phyloP scores from a whole-genome alignment of 92 coral and sea anemone genomes.

The Ricordea florida region DNA sequence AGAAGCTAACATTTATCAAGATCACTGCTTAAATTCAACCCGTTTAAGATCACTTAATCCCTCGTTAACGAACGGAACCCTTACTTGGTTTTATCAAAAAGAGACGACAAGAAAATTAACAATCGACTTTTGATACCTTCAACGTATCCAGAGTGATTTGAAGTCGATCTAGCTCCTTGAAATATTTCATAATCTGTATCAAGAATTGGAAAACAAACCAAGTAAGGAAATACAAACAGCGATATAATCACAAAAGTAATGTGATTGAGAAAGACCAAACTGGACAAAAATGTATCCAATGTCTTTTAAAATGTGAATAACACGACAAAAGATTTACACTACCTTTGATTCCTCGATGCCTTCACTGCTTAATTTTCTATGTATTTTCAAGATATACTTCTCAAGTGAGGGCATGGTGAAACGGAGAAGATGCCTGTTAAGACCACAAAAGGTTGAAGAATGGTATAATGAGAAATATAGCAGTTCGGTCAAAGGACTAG shows the following conservation, averaged over 20 bases:
- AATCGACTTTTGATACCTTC: constrained; percentile 59
- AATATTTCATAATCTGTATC: constrained; percentile 75
- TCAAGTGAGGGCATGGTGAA: constrained; percentile 66
- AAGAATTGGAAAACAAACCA: neutral
- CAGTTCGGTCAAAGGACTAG: no score
- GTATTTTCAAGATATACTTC: constrained; percentile 73
- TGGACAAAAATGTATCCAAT: neutral
- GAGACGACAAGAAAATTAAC: neutral
- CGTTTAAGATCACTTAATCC: no score
- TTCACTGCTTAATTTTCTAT: constrained; percentile 70
- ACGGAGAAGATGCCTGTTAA: neutral
- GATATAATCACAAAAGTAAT: no score
- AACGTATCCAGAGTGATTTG: constrained; percentile 74
- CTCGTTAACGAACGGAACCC: no score
- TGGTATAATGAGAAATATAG: neutral
- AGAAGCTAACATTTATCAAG: no score
- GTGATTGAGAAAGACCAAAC: neutral
- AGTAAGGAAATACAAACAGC: neutral
- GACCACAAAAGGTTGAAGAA: neutral
- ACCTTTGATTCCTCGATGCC: constrained; percentile 87
- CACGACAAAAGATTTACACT: neutral
- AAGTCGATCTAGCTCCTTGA: constrained; percentile 74
- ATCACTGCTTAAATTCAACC: no score
- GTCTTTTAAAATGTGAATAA: neutral
- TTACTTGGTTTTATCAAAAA: no score